Conservation (phyloP, 2,113 vertebrate species). For the Balaenoptera acutorostrata region DNA sequence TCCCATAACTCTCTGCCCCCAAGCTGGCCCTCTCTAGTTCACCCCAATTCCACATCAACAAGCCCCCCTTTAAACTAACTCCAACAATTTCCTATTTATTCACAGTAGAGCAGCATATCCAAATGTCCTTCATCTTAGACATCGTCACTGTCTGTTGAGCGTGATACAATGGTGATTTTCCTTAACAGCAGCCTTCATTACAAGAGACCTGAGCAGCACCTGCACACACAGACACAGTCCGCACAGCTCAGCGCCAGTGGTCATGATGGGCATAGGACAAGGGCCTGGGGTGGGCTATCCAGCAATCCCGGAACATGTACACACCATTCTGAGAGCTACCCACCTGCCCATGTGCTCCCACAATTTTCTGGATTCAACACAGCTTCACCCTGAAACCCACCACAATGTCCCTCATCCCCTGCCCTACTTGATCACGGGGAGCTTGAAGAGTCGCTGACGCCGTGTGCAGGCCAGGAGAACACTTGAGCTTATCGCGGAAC, state of each 20-base stretch:
- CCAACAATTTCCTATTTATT: not conserved
- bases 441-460: not conserved
- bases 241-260: rapidly evolving
- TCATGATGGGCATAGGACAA: rapidly evolving
- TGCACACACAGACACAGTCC: rapidly evolving
- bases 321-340: not conserved
- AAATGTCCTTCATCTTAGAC: not conserved
- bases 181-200: not conserved
- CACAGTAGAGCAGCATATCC: not conserved
- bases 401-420: rapidly evolving
- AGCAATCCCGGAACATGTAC: not conserved
- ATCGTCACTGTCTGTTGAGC: not conserved
- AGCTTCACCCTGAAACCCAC: not conserved
- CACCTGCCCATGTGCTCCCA: not conserved
- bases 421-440: not conserved
- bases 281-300: not conserved
- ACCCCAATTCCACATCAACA: not conserved
- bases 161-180: not conserved
- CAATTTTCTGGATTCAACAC: not conserved
- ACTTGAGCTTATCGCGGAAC: not conserved
- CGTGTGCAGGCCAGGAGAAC: not conserved
- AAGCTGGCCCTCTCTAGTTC: not conserved
- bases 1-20: not conserved
- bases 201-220: not conserved
- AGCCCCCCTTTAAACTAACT: not conserved